Evolutionary conservation across 2,888 invertebrate genomes (phyloP).

Genomic region (Drepana falcataria): DNA sequence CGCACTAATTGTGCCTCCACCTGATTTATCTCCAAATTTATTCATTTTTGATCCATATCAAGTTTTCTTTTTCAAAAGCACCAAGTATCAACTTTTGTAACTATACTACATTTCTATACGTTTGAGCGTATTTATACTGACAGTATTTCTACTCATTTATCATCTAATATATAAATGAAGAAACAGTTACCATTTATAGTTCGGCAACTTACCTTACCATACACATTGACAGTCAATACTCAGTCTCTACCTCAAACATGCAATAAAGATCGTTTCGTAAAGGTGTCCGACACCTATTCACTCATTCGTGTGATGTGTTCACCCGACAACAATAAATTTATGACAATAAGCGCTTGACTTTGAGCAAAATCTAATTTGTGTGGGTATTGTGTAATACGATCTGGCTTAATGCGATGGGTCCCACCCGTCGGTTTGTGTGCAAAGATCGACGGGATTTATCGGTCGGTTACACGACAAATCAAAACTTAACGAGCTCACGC

Average conservation of each 20-base stretch:
- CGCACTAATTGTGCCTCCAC: constrained; percentile 31
- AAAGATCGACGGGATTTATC: constrained; percentile 61
- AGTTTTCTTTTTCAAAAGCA: too few species aligned
- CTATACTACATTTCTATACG: too few species aligned
- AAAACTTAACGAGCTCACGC: constrained; percentile 73
- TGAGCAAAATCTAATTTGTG: constrained; percentile 77
- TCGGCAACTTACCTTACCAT: too few species aligned
- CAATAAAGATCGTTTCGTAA: constrained; percentile 46
- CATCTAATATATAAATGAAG: too few species aligned
- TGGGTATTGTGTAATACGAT: constrained; percentile 75
- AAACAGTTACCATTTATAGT: too few species aligned
- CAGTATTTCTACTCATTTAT: too few species aligned
- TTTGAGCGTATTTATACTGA: too few species aligned
- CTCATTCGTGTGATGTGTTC: constrained; percentile 65
- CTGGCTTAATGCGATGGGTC: constrained; percentile 30
- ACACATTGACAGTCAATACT: background rate
- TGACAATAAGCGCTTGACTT: constrained; percentile 75
- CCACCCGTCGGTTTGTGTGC: constrained; percentile 49
- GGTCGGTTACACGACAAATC: constrained; percentile 77
- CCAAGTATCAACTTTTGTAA: too few species aligned
- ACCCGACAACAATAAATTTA: constrained; percentile 65
- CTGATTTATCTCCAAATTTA: background rate
- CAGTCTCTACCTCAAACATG: constrained; percentile 7
- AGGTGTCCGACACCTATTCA: constrained; percentile 66
- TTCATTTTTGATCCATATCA: background rate